Evolutionary conservation across 2,888 invertebrate species (phyloP).

Genomic region (Hydroisotoma schaefferi): DNA sequence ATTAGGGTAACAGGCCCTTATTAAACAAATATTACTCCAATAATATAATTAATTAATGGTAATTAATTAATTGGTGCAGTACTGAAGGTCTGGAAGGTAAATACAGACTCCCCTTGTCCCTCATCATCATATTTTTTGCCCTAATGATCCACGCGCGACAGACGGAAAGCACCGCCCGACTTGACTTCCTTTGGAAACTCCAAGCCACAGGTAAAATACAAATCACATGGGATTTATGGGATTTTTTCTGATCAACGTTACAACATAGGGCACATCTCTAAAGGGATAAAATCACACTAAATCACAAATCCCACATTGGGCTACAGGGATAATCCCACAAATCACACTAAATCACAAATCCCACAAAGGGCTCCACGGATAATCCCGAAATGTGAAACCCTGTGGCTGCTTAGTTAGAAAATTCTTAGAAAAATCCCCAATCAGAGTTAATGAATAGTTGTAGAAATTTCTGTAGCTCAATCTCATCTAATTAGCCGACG

Average conservation of each 20-base stretch:
- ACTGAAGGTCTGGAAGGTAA: not conserved
- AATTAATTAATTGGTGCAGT: not conserved
- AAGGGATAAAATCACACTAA: too few relatives aligned
- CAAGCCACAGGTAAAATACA: conserved; percentile 72
- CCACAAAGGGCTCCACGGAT: too few relatives aligned
- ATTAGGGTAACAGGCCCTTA: conserved; percentile 3
- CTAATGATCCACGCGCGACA: conserved; percentile 88
- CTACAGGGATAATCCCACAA: too few relatives aligned
- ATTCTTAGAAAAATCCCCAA: too few relatives aligned
- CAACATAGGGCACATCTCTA: not conserved
- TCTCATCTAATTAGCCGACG: too few relatives aligned
- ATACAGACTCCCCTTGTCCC: conserved; percentile 63
- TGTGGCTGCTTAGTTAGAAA: too few relatives aligned
- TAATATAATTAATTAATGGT: not conserved
- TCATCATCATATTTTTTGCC: conserved; percentile 59
- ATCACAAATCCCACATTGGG: too few relatives aligned
- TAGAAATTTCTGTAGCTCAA: too few relatives aligned
- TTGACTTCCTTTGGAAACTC: conserved; percentile 96
- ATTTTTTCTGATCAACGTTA: not conserved
- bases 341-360: too few relatives aligned
- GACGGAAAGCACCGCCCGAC: conserved; percentile 87
- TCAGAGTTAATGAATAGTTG: too few relatives aligned
- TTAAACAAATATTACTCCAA: too few relatives aligned
- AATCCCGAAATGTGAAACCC: too few relatives aligned
- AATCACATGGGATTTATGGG: not conserved